These are phyloP conservation scores for Odontocerum albicorne DNA, from an alignment of 2,888 invertebrate species.

Conservation along the genomic window DNA sequence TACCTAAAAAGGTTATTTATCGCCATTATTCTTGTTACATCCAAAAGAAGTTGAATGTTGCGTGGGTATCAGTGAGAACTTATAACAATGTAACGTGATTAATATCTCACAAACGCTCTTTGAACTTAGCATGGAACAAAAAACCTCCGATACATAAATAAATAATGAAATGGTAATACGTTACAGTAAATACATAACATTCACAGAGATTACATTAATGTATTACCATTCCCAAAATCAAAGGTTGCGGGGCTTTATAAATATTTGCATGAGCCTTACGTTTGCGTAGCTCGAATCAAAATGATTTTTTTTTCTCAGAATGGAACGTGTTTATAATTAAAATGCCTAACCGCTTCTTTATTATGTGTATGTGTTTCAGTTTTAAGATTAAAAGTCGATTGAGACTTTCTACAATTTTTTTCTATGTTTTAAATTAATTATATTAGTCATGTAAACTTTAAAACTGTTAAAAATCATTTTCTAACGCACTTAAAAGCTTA, in stretches of 20 bases:
- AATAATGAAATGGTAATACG: background rate
- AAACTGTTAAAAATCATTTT: too few relatives aligned
- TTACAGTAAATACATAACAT: background rate
- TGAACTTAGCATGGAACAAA: background rate
- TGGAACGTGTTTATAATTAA: too few relatives aligned
- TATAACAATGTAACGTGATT: background rate
- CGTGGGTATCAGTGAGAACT: background rate
- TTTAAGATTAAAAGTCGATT: too few relatives aligned
- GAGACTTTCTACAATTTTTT: too few relatives aligned
- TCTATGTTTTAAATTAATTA: too few relatives aligned
- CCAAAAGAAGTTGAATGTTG: too few relatives aligned
- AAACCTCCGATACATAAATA: background rate
- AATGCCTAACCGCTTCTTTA: too few relatives aligned
- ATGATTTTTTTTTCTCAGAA: too few relatives aligned
- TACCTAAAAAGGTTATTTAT: background rate
- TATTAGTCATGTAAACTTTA: too few relatives aligned
- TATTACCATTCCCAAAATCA: background rate
- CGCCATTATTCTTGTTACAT: too few relatives aligned
- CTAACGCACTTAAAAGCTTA: too few relatives aligned
- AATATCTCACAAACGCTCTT: background rate
- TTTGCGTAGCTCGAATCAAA: background rate
- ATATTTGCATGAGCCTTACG: background rate
- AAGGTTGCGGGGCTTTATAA: background rate
- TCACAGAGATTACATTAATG: background rate
- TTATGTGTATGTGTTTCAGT: too few relatives aligned